Base-by-base conservation (phyloP, 2,888 invertebrate species). In the Ligdia adustata region DNA sequence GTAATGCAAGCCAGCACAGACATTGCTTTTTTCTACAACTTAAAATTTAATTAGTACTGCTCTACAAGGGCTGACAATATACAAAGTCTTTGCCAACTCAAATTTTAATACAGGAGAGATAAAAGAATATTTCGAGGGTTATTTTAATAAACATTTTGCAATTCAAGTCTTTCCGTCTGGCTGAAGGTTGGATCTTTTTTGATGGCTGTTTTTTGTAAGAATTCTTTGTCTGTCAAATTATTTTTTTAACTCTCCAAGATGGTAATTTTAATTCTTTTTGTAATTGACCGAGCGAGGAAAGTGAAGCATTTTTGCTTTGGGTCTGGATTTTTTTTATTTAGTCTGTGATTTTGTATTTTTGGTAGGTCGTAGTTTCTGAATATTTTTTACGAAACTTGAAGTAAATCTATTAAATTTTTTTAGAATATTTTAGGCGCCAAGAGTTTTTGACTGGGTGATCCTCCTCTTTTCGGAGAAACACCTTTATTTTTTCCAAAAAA, bases 101-200 rank as follows among this genome's bases (percentile, higher is more conserved):
- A 15, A 28, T 39, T 44, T 44, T 44, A 45, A 39, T 33, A 15
- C 39, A 5, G 12, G 24, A 27, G 27, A 45, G 33, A 33, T 33
- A 28, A 45, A 45, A 46, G 33, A 39, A 34, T 20, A 20, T 34
- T 39, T 39, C 33, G 28, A 15, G 9, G 39, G 45, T 46, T 33
- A 46, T 39, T 46, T 39, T 46, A 39, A 28, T 29, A 39, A 46
- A 34, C 39, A 39, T 33, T 39, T 39, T 27, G 9, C 5, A 20
- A 33, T 27, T 34, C 16, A 9, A 39, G 33, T 33, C 38, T 37
- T 24, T 13, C 35, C 14, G 34, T 22, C 37, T 24, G 29, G 22
- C 11, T 37, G 12, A 16, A 31, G n/a, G 12, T 31, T 18, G 13
- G 11, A 20, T 38, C 31, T 37, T 37, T n/a, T n/a, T 45, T 44